Percentiles rank a stretch among this genome's conserved stretches.
These are phyloP conservation scores for Micronycteris hirsuta DNA, from an alignment of 2,113 vertebrate genomes.

Conservation along the genomic window DNA sequence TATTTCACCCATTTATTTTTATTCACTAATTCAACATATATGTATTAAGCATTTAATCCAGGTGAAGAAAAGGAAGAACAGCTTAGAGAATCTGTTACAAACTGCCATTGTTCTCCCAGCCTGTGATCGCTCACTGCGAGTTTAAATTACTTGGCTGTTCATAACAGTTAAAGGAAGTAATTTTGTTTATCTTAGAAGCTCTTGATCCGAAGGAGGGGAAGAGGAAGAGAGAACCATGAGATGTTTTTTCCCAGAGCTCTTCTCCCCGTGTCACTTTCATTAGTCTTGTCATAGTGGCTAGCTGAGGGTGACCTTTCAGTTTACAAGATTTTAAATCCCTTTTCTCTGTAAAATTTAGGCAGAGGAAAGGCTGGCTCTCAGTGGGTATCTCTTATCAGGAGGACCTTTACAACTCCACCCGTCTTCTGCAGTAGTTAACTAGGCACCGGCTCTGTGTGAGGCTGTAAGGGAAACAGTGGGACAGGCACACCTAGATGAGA, in stretches of 20 bases:
- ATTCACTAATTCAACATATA: neutral
- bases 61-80: neutral
- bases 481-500: too few species aligned
- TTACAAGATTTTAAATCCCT: neutral
- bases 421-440: neutral
- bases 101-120: neutral
- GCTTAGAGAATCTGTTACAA: neutral
- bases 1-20: neutral
- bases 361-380: neutral
- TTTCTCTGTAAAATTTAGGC: neutral
- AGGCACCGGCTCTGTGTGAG: fast-evolving
- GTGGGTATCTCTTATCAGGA: neutral
- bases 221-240: neutral
- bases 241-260: neutral
- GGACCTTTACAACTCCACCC: fast-evolving
- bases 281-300: neutral
- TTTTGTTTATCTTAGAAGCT: neutral
- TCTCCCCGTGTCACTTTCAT: neutral
- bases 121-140: neutral
- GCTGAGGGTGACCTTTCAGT: neutral
- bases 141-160: neutral
- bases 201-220: neutral
- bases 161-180: neutral
- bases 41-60: neutral
- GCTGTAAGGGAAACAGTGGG: neutral